Percentiles rank a stretch among this genome's conserved stretches.
Evolutionary conservation across 2,797 vertebrate species (phyloP).

Genomic region (Pagetopsis macropterus): DNA sequence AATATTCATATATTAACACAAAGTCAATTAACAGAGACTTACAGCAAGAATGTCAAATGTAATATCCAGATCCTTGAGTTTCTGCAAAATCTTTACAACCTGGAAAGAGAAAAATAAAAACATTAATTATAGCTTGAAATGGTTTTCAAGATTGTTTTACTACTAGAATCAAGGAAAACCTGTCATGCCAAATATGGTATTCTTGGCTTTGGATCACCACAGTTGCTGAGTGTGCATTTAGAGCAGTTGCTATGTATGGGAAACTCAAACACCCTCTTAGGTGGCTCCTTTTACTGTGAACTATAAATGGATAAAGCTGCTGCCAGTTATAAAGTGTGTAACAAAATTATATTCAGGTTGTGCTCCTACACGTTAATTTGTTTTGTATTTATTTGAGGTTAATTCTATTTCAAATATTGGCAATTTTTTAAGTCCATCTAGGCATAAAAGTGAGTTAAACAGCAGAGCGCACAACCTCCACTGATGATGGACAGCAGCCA

Average conservation of each 20-base stretch:
- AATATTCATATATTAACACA: neutral
- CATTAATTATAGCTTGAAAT: neutral
- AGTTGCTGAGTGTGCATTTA: conserved; percentile 81
- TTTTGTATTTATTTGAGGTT: neutral
- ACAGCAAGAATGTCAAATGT: conserved; percentile 88
- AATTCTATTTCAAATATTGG: neutral
- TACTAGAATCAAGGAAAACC: conserved; percentile 31
- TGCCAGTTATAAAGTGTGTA: conserved; percentile 19
- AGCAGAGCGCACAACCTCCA: conserved; percentile 11
- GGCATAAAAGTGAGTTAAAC: neutral
- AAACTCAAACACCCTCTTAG: conserved; percentile 62
- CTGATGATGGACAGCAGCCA: conserved; percentile 70
- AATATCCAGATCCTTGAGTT: conserved; percentile 86
- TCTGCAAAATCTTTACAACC: conserved; percentile 86
- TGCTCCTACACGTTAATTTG: neutral
- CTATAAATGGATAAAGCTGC: conserved; percentile 80
- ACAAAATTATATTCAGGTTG: neutral
- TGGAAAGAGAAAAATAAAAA: conserved; percentile 64
- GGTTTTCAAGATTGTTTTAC: neutral
- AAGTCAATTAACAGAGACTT: conserved; percentile 64
- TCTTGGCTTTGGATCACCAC: conserved; percentile 65
- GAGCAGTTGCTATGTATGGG: conserved; percentile 78
- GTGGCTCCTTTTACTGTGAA: conserved; percentile 68
- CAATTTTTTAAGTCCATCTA: neutral
- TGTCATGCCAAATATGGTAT: conserved; percentile 73